Evolutionary conservation across 2,888 invertebrate species (phyloP), one percentile per base, ranked within the genome.

Genomic region (Melanostoma mellinum): DNA sequence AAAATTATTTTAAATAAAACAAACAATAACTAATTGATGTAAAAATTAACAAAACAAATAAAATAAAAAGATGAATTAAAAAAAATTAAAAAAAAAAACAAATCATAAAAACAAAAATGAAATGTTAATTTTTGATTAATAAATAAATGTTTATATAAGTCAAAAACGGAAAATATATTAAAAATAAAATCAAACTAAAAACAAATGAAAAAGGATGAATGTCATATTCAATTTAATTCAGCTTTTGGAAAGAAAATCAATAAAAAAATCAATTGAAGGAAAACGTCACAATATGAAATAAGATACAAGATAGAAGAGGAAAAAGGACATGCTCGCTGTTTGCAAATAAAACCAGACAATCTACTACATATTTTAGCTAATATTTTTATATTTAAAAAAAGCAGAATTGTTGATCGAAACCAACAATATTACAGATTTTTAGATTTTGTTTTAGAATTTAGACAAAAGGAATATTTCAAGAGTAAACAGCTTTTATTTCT

Each of bases 261-360:
- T 61, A 50, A 52, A 79, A 65, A 77, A 42, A 42, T 55, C 73
- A 61, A 76, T 67, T 67, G 50, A 42, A 44, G 46, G 67, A 38
- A 60, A 63, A 72, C 63, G 33, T 71, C 44, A 58, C 61, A 44
- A 56, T 53, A 65, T 77, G 58, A 69, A 63, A 65, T 73, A 56
- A 69, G 58, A 78, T 82, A 63, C 69, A 78, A 30, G 20, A 20
- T 20, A 82, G 60, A 53, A 76, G 46, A 78, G 82, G 77, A 72
- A 73, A 20, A 60, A 86, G 87, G 87, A 87, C 91, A 91, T 91
- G 91, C 91, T 91, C 91, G 91, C 87, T 88, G 87, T 87, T 86
- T 86, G 87, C 87, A 87, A 89, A 91, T 90, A 91, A 91, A 91
- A 91, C 91, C 90, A 89, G 91, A 91, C 91, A 91, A 88, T 71